Evolutionary conservation across 2,888 invertebrate species (phyloP).

Genomic region (Diaperis boleti): DNA sequence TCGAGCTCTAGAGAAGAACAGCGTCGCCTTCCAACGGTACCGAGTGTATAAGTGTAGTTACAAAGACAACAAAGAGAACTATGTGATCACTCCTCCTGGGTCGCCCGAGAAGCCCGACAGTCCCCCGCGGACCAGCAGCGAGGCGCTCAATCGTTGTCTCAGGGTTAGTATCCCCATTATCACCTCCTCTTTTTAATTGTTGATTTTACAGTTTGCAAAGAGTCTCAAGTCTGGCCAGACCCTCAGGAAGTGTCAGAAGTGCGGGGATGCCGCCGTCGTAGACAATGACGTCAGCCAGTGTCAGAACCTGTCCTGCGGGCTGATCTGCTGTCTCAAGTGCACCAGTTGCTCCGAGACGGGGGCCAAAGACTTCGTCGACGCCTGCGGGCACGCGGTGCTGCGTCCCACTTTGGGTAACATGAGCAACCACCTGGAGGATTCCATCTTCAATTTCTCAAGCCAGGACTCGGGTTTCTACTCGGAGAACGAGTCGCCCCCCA

Average conservation of each 20-base stretch:
- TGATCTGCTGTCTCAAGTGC: conserved; percentile 61
- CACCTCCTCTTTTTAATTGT: neutral
- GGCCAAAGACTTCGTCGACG: conserved; percentile 60
- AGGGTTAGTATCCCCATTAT: conserved; percentile 49
- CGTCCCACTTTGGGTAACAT: conserved; percentile 22
- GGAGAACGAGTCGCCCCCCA: conserved; percentile 50
- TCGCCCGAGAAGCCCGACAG: conserved; percentile 53
- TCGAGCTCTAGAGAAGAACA: conserved; percentile 47
- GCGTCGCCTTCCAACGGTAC: conserved; percentile 48
- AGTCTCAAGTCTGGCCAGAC: conserved; percentile 55
- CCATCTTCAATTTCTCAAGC: conserved; percentile 26
- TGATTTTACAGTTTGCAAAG: conserved; percentile 51
- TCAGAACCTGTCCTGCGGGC: conserved; percentile 57
- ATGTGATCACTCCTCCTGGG: conserved; percentile 57
- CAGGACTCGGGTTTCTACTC: conserved; percentile 51
- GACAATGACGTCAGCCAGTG: conserved; percentile 61
- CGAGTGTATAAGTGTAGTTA: conserved; percentile 46
- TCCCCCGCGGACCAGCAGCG: conserved; percentile 40
- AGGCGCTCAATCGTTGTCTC: conserved; percentile 50
- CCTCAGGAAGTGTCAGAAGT: conserved; percentile 58
- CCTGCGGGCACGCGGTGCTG: conserved; percentile 54
- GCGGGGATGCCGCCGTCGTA: conserved; percentile 57
- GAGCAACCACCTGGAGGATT: conserved; percentile 31
- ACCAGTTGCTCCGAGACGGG: conserved; percentile 58
- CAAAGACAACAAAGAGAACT: conserved; percentile 57